Evolutionary conservation across 2,797 vertebrate species (phyloP).

Genomic region (Oophaga sylvatica): DNA sequence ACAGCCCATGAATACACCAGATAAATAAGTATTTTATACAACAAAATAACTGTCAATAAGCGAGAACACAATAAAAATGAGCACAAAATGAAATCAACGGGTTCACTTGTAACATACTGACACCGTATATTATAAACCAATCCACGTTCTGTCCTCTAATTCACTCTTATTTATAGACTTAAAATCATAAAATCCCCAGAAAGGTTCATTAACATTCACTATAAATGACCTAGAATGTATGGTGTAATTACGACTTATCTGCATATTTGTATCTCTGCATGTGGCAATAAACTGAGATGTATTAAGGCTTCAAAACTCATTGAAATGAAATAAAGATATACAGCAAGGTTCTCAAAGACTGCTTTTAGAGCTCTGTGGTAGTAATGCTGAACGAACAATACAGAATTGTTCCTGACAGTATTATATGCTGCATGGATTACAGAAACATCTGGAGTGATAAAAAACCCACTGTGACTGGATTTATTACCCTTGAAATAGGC

Average conservation of each 20-base stretch:
- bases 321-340: conserved; percentile 1
- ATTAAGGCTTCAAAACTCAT: neutral
- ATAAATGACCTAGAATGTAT: neutral
- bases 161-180: neutral
- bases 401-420: conserved; percentile 38
- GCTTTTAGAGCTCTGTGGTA: neutral
- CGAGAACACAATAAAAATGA: neutral
- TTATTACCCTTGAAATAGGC: conserved; percentile 30
- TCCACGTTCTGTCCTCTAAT: neutral
- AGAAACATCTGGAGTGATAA: conserved; percentile 41
- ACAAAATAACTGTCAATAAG: neutral
- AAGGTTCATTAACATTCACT: neutral
- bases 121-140: neutral
- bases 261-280: neutral
- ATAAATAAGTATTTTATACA: neutral
- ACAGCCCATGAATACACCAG: neutral
- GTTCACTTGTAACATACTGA: neutral
- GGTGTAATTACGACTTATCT: neutral
- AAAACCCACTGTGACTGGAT: conserved; percentile 23
- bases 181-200: neutral
- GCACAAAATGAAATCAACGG: neutral
- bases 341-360: conserved; percentile 2
- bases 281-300: neutral
- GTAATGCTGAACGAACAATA: conserved; percentile 22
- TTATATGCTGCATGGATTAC: conserved; percentile 32